A percentile compares a stretch with the other conserved stretches of the same genome.
Conservation (phyloP, 2,888 invertebrate species). For the Chironomus tentans region DNA sequence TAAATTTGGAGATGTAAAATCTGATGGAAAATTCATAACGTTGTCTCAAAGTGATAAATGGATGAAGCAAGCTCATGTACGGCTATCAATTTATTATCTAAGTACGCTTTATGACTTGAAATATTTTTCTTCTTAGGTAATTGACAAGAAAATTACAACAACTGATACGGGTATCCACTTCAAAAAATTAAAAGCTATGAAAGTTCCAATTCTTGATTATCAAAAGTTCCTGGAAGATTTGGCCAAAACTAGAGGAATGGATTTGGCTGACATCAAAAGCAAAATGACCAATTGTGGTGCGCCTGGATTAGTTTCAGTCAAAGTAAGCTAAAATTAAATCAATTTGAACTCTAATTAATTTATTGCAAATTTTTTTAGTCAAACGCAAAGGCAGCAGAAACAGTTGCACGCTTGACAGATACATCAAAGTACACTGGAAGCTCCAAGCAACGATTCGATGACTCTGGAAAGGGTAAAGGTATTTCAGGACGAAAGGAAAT, state of each 20-base stretch:
- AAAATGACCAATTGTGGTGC: conserved; percentile 73
- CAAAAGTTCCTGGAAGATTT: conserved; percentile 77
- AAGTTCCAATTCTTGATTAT: conserved; percentile 67
- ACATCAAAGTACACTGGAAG: conserved; percentile 82
- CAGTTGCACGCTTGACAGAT: conserved; percentile 66
- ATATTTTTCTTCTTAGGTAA: conserved; percentile 40
- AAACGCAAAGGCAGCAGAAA: conserved; percentile 39
- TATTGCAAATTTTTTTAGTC: conserved; percentile 33
- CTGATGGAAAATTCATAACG: conserved; percentile 75
- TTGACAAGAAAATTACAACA: conserved; percentile 77
- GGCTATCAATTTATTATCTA: not conserved
- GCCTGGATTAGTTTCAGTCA: conserved; percentile 48
- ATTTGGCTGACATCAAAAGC: conserved; percentile 65
- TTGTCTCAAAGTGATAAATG: conserved; percentile 88
- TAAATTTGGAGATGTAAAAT: conserved; percentile 78
- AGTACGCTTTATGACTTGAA: conserved; percentile 36
- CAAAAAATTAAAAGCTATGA: conserved; percentile 76
- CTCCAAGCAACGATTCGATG: conserved; percentile 78
- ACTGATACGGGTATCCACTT: conserved; percentile 86
- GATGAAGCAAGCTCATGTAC: conserved; percentile 82
- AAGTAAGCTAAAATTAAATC: too few species aligned
- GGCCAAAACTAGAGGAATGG: conserved; percentile 73
- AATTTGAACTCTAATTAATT: too few species aligned
- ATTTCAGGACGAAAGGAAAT: conserved; percentile 72
- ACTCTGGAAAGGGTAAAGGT: conserved; percentile 75